Conservation (phyloP, 2,797 vertebrate species). For the Chelon auratus region DNA sequence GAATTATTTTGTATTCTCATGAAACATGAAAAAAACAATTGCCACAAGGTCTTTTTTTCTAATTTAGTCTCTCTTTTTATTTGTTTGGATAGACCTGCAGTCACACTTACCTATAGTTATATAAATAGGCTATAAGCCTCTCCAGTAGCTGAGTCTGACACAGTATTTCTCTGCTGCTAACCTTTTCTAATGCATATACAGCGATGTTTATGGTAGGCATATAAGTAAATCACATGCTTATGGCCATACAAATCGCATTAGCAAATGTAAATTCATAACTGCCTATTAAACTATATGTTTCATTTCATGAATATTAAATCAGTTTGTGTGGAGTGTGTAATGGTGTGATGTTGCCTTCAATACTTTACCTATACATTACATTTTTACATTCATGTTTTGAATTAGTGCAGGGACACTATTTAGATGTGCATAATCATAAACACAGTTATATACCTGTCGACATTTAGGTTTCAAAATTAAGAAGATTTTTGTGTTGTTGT, state of each 20-base stretch:
- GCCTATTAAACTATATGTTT: neutral
- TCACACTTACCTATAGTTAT: neutral
- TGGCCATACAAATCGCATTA: neutral
- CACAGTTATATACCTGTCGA: no score
- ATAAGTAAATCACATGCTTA: neutral
- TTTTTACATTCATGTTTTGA: no score
- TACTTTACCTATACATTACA: neutral
- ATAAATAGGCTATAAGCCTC: neutral
- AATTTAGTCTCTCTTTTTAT: neutral
- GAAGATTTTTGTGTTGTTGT: no score
- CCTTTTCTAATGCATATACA: no score
- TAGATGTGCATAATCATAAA: no score
- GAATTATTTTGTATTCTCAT: constrained; percentile 1
- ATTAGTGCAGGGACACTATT: no score
- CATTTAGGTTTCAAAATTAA: no score
- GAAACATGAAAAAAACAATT: constrained; percentile 11
- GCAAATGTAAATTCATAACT: neutral
- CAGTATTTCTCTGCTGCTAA: no score
- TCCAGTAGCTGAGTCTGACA: neutral
- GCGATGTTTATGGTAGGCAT: no score
- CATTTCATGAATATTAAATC: neutral
- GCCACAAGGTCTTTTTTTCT: neutral
- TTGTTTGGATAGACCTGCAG: neutral
- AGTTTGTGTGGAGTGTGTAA: neutral
- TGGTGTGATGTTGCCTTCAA: neutral